These are phyloP conservation scores for Ploceus nigricollis DNA, from an alignment of 2,113 vertebrate genomes.

Conservation along the genomic window DNA sequence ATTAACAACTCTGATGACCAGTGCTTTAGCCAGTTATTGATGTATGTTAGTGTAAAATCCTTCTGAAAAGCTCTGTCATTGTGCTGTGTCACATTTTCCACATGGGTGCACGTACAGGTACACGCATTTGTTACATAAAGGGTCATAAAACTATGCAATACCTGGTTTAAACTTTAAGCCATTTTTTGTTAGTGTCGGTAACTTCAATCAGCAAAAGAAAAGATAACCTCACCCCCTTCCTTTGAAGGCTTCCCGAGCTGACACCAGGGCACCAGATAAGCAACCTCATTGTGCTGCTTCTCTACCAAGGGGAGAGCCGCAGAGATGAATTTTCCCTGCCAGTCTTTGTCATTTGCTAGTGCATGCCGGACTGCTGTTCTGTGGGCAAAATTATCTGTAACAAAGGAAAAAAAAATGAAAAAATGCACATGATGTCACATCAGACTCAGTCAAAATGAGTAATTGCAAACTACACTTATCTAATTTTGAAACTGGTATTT, in stretches of 20 bases:
- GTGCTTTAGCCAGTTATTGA: not conserved
- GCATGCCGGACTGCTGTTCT: slow-evolving; percentile 79
- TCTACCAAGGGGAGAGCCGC: slow-evolving; percentile 74
- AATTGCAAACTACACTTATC: not conserved
- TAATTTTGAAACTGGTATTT: not conserved
- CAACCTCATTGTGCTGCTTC: slow-evolving; percentile 83
- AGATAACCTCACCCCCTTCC: slow-evolving; percentile 74
- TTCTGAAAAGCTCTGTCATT: not conserved
- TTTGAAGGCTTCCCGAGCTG: slow-evolving; percentile 78
- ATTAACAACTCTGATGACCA: not conserved
- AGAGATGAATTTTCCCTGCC: slow-evolving; percentile 82
- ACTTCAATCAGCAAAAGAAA: not conserved
- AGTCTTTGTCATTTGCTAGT: slow-evolving; percentile 80
- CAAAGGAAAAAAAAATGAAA: not conserved
- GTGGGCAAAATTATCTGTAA: slow-evolving; percentile 84
- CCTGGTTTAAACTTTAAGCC: slow-evolving; percentile 8
- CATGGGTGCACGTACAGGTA: not conserved
- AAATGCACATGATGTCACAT: not conserved
- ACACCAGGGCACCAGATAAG: slow-evolving; percentile 90
- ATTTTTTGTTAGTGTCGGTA: not conserved
- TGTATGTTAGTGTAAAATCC: not conserved
- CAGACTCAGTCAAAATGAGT: not conserved
- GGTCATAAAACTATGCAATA: not conserved
- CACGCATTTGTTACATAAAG: not conserved
- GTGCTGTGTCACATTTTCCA: not conserved